Conservation (phyloP, 2,113 vertebrate genomes). For the Oreochromis tanganicae region DNA sequence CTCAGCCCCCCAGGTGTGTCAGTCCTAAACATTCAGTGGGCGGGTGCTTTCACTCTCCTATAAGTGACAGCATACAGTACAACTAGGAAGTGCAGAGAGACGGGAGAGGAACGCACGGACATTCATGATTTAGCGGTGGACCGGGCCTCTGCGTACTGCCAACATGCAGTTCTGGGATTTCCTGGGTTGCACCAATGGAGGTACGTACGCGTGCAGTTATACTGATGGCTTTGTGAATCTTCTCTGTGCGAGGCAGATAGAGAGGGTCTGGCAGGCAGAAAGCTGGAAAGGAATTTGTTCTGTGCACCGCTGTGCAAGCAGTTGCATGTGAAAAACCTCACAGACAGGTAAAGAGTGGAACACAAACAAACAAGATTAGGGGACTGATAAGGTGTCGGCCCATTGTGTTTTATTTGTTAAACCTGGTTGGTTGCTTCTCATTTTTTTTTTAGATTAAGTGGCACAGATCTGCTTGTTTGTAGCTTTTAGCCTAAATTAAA, state of each 20-base stretch:
- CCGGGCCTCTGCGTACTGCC: slow-evolving; percentile 13
- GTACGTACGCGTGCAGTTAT: slow-evolving; percentile 38
- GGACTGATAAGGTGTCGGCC: slow-evolving; percentile 1
- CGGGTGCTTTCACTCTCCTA: slow-evolving; percentile 46
- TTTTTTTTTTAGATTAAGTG: background rate
- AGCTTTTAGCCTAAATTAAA: background rate
- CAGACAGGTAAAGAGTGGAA: slow-evolving; percentile 42
- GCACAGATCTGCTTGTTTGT: background rate
- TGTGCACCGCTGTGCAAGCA: slow-evolving; percentile 60
- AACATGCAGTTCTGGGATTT: slow-evolving; percentile 70
- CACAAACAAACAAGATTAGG: slow-evolving; percentile 25
- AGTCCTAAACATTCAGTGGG: slow-evolving; percentile 51
- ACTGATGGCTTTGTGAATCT: background rate
- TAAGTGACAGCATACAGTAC: slow-evolving; percentile 58
- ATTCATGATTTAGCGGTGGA: slow-evolving; percentile 7
- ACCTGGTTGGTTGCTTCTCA: background rate
- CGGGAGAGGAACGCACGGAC: slow-evolving; percentile 6
- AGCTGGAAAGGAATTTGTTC: slow-evolving; percentile 64
- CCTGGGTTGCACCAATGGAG: slow-evolving; percentile 63
- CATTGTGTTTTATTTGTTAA: slow-evolving; percentile 23
- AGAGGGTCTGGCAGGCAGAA: slow-evolving; percentile 47
- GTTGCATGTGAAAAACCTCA: slow-evolving; percentile 65
- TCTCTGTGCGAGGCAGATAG: slow-evolving; percentile 24
- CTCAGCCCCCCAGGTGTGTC: slow-evolving; percentile 65
- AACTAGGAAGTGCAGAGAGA: slow-evolving; percentile 61